Base-by-base conservation (phyloP, 2,888 invertebrate genomes). In the Criorhina ranunculi region DNA sequence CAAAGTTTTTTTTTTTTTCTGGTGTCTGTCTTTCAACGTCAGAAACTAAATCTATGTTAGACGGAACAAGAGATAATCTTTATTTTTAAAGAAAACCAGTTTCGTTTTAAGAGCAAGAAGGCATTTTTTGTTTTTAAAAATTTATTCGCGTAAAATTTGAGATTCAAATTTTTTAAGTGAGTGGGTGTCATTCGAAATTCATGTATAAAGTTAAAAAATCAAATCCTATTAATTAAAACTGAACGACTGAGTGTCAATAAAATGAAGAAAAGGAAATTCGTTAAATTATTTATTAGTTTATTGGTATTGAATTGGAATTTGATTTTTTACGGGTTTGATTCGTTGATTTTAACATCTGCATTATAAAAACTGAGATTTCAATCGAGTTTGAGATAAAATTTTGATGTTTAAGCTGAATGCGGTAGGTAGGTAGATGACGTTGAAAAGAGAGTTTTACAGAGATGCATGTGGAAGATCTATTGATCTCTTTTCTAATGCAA, bases 161-260 rank as follows among this genome's bases (percentile, higher is more conserved):
- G 60, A 73, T 73, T 73, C 72, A 73, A 73, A 73, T 73, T 53
- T 42, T 6, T n/a, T n/a, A n/a, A 8, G 15, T 42, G 62, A 51
- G 73, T 73, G 73, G 73, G 73, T 24, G 73, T 62, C 33, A 12
- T n/a, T 24, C 33, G 8, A 53, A 53, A 33, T 12, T 37, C n/a
- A 2, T n/a, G n/a, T 35, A 11, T n/a, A 9, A 15, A 73, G 24
- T 73, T 37, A 17, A 57, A n/a, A 35, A 31, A 75, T 40, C 53
- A 35, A 60, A 64, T 55, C 55, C 46, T 75, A 49, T 75, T 75
- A 64, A 75, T 75, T 55, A 75, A 75, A 64, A 40, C 15, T 62
- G 44, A 75, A 37, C 64, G 75, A 37, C 64, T 35, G 64, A 55
- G 3, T 75, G 75, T 49, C 75, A 57, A 69, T 44, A 35, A 55